Evolutionary conservation across 2,113 vertebrate genomes (phyloP).

Genomic region (Ondatra zibethicus): DNA sequence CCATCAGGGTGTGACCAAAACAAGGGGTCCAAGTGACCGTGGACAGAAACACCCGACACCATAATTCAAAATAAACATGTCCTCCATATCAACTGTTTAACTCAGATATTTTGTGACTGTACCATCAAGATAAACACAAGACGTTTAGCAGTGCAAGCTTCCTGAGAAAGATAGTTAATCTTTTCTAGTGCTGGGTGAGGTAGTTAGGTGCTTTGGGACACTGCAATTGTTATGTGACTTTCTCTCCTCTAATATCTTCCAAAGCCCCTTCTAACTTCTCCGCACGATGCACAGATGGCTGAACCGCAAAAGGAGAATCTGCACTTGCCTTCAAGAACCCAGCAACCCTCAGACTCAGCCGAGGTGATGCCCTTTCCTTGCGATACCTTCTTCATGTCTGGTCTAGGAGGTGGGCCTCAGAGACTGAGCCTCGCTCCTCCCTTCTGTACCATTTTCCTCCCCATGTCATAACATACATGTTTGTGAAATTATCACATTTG

Average conservation of each 20-base stretch:
- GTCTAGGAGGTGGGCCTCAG: not conserved
- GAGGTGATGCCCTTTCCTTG: not conserved
- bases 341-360: fast-evolving
- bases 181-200: too few species aligned
- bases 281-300: not conserved
- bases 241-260: not conserved
- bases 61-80: not conserved
- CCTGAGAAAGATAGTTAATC: not conserved
- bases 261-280: not conserved
- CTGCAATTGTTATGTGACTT: fast-evolving
- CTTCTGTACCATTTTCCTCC: not conserved
- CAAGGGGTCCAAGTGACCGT: not conserved
- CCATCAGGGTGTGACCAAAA: not conserved
- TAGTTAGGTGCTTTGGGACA: fast-evolving
- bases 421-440: not conserved
- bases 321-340: not conserved
- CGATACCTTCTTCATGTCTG: not conserved
- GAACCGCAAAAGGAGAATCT: fast-evolving
- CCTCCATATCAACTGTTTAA: not conserved
- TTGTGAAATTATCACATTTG: not conserved
- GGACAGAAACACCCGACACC: not conserved
- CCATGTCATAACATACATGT: not conserved
- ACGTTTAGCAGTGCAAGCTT: not conserved
- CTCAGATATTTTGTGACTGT: not conserved
- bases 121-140: too few species aligned